Conservation (phyloP, 2,888 invertebrate species). For the Alitta virens region DNA sequence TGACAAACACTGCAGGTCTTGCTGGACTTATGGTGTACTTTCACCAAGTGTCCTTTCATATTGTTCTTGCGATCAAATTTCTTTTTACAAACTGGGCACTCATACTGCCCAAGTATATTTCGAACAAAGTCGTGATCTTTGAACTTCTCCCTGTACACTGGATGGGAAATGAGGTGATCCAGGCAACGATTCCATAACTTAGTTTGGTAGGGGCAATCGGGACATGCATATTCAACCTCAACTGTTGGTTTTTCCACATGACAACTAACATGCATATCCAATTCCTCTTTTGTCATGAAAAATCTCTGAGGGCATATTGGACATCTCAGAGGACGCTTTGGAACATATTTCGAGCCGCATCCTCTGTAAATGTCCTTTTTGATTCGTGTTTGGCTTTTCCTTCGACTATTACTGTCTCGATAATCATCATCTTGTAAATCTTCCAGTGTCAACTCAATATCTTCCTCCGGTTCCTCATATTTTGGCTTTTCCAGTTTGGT, state of each 20-base stretch:
- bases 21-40: constrained; percentile 20
- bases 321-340: constrained; percentile 13
- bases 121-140: background rate
- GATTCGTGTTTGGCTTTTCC: too few species aligned
- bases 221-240: constrained; percentile 19
- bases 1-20: constrained; percentile 20
- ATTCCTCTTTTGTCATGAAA: constrained; percentile 19
- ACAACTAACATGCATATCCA: constrained; percentile 19
- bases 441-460: background rate
- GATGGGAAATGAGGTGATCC: constrained; percentile 21
- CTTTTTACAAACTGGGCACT: constrained; percentile 23
- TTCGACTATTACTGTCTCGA: too few species aligned
- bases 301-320: constrained; percentile 15
- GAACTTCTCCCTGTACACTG: constrained; percentile 6
- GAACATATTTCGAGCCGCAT: too few species aligned
- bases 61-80: constrained; percentile 22
- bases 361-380: too few species aligned
- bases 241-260: constrained; percentile 1
- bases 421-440: background rate
- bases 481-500: too few species aligned
- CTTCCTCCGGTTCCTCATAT: background rate
- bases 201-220: constrained; percentile 4
- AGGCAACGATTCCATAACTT: constrained; percentile 18
- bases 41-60: constrained; percentile 19
- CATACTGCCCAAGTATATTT: constrained; percentile 21